Percentiles rank a stretch among this genome's conserved stretches.
Conservation (phyloP, 2,797 vertebrate species). For the Remorina albescens region DNA sequence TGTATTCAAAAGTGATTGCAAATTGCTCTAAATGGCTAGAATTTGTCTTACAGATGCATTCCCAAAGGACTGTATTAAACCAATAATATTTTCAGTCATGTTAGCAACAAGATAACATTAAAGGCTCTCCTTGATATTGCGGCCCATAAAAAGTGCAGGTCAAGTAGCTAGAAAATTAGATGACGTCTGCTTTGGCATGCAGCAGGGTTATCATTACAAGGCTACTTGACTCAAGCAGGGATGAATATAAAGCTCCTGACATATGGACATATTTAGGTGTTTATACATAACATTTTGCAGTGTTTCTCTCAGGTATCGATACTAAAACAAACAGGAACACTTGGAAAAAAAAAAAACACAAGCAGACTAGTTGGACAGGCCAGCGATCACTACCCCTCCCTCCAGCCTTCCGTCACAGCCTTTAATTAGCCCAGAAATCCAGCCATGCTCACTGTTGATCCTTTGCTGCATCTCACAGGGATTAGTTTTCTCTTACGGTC, state of each 20-base stretch:
- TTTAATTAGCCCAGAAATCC: constrained; percentile 67
- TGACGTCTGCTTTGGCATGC: not conserved
- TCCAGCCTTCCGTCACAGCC: constrained; percentile 52
- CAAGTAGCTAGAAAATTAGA: not conserved
- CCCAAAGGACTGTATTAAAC: constrained; percentile 6
- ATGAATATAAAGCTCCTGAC: constrained; percentile 30
- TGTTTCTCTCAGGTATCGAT: not conserved
- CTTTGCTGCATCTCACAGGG: constrained; percentile 67
- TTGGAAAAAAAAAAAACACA: constrained; percentile 18
- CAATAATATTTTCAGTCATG: constrained; percentile 8
- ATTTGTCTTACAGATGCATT: not conserved
- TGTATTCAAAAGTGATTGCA: not conserved
- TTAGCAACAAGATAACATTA: not conserved
- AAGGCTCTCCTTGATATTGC: not conserved
- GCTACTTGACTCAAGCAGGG: not conserved
- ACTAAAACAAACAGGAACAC: not conserved
- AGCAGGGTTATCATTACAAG: not conserved
- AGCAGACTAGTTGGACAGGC: constrained; percentile 21
- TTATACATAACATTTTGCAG: constrained; percentile 16
- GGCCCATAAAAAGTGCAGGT: not conserved
- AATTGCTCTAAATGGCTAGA: not conserved
- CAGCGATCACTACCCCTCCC: constrained; percentile 19
- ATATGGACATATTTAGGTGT: constrained; percentile 16
- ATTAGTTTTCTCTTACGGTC: constrained; percentile 46
- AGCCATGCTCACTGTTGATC: constrained; percentile 44